Evolutionary conservation across 2,113 vertebrate species (phyloP).

Genomic region (Gambusia holbrooki): DNA sequence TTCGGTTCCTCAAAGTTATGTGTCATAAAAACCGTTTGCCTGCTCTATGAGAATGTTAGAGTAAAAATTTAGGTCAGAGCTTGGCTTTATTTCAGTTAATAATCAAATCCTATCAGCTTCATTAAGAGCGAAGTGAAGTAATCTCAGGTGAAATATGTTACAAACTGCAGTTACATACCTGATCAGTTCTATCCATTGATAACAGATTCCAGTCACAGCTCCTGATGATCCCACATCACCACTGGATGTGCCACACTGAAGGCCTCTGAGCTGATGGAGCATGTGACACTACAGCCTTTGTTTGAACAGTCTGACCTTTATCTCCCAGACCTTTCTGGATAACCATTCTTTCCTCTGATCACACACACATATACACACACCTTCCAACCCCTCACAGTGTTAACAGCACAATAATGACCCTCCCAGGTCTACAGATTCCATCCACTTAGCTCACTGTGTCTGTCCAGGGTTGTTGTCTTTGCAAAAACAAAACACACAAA

Average conservation of each 20-base stretch:
- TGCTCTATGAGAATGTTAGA: no score
- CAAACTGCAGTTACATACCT: neutral
- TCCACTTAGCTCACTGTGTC: no score
- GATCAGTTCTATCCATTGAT: constrained; percentile 33
- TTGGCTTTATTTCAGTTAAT: neutral
- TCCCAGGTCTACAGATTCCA: no score
- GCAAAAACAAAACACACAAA: no score
- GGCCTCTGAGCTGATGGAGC: constrained; percentile 16
- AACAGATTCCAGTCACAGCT: constrained; percentile 47
- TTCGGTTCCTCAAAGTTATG: no score
- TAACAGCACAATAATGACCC: no score
- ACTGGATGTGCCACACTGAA: constrained; percentile 33
- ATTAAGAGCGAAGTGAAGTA: neutral
- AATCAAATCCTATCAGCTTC: neutral
- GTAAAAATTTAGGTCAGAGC: no score
- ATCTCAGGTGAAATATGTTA: neutral
- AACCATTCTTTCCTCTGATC: neutral
- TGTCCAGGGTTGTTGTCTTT: no score
- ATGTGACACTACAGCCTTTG: constrained; percentile 53
- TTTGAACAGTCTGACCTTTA: constrained; percentile 45
- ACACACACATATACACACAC: neutral
- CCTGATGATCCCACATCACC: constrained; percentile 35
- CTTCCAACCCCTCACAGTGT: neutral
- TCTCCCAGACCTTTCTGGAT: constrained; percentile 61
- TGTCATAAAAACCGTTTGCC: no score